These are phyloP conservation scores for Holothuria leucospilota DNA, from an alignment of 53 echinoderm and acorn worm species.

Conservation along the genomic window DNA sequence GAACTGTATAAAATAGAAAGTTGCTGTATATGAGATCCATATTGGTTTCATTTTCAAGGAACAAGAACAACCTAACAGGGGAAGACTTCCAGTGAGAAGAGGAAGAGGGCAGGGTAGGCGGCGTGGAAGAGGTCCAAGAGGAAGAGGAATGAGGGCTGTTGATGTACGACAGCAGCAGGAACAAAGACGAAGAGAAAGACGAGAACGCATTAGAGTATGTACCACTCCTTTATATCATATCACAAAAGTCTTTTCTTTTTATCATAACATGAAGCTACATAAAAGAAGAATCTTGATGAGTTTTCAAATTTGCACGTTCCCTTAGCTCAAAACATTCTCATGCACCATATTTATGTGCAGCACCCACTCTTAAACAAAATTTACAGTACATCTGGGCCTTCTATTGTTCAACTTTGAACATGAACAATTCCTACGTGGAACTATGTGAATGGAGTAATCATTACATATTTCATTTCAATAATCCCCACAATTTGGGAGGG, in stretches of 20 bases:
- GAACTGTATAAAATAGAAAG: too few relatives aligned
- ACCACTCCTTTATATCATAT: background rate
- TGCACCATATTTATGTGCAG: too few relatives aligned
- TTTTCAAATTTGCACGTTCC: too few relatives aligned
- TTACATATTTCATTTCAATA: too few relatives aligned
- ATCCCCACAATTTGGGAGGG: too few relatives aligned
- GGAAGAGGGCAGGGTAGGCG: constrained; percentile 8
- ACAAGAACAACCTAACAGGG: constrained; percentile 17
- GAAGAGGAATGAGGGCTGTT: background rate
- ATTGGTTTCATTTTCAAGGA: background rate
- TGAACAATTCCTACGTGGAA: too few relatives aligned
- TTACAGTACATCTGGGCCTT: too few relatives aligned
- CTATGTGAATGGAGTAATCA: too few relatives aligned
- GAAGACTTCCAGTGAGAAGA: background rate
- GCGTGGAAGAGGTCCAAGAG: background rate
- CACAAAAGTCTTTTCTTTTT: background rate
- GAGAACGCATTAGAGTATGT: background rate
- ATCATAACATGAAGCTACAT: background rate
- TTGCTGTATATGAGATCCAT: too few relatives aligned
- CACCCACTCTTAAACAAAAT: too few relatives aligned
- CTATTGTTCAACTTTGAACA: too few relatives aligned
- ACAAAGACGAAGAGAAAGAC: background rate
- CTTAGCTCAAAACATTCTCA: too few relatives aligned
- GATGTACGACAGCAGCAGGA: constrained; percentile 4
- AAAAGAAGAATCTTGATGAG: background rate